Conservation (phyloP, 2,797 vertebrate genomes). For the Pseudochaenichthys georgianus region DNA sequence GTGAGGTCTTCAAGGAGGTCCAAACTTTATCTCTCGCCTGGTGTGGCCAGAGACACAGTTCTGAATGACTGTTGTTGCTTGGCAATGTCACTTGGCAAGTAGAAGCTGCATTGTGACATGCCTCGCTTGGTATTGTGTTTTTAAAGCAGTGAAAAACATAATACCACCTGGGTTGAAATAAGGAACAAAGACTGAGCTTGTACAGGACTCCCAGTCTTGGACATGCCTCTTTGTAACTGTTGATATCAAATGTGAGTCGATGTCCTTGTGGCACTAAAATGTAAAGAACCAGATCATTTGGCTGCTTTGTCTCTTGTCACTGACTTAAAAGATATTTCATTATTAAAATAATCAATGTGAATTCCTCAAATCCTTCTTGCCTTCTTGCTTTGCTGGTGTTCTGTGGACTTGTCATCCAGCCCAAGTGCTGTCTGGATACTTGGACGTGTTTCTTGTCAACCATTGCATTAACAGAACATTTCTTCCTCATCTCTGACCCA, state of each 20-base stretch:
- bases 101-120: conserved; percentile 20
- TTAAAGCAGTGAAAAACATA: conserved; percentile 4
- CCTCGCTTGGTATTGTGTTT: conserved; percentile 8
- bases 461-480: not conserved
- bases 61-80: conserved; percentile 59
- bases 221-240: not conserved
- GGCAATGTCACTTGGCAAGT: conserved; percentile 44
- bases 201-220: not conserved
- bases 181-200: not conserved
- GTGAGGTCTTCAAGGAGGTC: conserved; percentile 77
- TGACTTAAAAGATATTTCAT: not conserved
- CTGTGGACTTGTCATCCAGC: not conserved
- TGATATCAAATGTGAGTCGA: conserved; percentile 6
- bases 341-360: not conserved
- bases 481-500: no score
- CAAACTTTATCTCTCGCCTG: conserved; percentile 44
- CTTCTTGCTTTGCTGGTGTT: not conserved
- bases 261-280: conserved; percentile 11
- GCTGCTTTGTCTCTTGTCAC: not conserved
- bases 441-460: no score
- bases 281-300: not conserved
- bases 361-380: not conserved
- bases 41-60: conserved; percentile 42
- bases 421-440: not conserved
- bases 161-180: conserved; percentile 4